A percentile compares a stretch with the other conserved stretches of the same genome.
These are phyloP conservation scores for Lateolabrax maculatus DNA, from an alignment of 2,797 vertebrate genomes.

Conservation along the genomic window DNA sequence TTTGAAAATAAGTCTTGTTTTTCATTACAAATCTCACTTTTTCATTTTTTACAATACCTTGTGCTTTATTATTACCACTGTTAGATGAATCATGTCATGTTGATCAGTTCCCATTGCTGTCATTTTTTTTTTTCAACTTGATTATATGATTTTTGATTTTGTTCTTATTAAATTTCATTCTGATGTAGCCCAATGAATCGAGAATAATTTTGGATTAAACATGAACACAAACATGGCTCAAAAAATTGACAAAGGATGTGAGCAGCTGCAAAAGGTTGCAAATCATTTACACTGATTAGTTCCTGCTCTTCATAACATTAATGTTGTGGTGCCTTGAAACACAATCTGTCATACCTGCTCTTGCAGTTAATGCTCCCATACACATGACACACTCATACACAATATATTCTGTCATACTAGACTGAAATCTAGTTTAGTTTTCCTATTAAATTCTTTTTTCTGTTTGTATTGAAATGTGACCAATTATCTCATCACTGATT, in stretches of 20 bases:
- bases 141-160: constrained; percentile 23
- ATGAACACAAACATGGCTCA: constrained; percentile 30
- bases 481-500: constrained; percentile 2
- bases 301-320: constrained; percentile 22
- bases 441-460: background rate
- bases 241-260: constrained; percentile 23
- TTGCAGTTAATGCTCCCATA: constrained; percentile 8
- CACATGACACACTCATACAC: background rate
- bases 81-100: constrained; percentile 6
- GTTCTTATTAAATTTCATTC: constrained; percentile 32
- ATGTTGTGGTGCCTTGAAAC: constrained; percentile 8
- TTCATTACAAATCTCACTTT: background rate
- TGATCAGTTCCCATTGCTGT: constrained; percentile 9
- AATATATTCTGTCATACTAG: background rate
- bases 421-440: constrained; percentile 21
- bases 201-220: constrained; percentile 54
- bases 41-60: background rate
- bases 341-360: constrained; percentile 24
- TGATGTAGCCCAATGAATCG: constrained; percentile 47
- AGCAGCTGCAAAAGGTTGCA: constrained; percentile 27
- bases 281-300: constrained; percentile 43
- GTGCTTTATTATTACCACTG: background rate
- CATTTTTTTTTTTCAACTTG: background rate
- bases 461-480: constrained; percentile 7
- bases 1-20: background rate